Percentiles rank a stretch among this genome's conserved stretches.
Evolutionary conservation across 2,888 invertebrate genomes (phyloP).

Genomic region (Carpatolechia fugitivella): DNA sequence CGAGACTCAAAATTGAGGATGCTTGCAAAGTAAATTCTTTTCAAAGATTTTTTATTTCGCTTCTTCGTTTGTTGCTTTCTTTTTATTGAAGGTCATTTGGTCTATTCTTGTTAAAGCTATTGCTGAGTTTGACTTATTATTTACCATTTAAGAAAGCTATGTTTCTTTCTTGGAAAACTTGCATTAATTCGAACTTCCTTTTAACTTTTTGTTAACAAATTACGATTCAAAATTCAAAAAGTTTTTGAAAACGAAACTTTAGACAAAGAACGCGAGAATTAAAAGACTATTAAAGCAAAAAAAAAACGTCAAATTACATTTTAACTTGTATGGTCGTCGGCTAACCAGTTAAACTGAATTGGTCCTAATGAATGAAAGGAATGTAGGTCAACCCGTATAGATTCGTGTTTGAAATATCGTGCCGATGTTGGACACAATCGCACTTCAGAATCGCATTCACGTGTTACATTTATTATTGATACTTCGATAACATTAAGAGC

Average conservation of each 20-base stretch:
- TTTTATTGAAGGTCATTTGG: neutral
- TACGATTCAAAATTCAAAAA: neutral
- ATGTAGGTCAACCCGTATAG: conserved; percentile 7
- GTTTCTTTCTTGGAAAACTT: neutral
- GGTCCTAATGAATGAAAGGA: conserved; percentile 7
- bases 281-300: too few relatives aligned
- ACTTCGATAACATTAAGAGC: conserved; percentile 15
- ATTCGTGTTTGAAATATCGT: conserved; percentile 1
- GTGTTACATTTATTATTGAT: conserved; percentile 13
- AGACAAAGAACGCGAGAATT: too few relatives aligned
- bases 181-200: neutral
- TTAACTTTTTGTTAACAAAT: neutral
- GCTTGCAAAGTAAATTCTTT: conserved; percentile 13
- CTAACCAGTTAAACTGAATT: conserved; percentile 1
- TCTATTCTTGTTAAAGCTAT: neutral
- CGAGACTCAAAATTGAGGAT: conserved; percentile 22
- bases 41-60: conserved; percentile 13
- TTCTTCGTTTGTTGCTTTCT: conserved; percentile 9
- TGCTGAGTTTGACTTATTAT: conserved; percentile 3
- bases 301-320: neutral
- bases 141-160: neutral
- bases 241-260: too few relatives aligned
- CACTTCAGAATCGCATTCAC: neutral
- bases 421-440: neutral
- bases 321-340: neutral